Evolutionary conservation across 2,888 invertebrate species (phyloP).

Genomic region (Malthinus seriepunctatus): DNA sequence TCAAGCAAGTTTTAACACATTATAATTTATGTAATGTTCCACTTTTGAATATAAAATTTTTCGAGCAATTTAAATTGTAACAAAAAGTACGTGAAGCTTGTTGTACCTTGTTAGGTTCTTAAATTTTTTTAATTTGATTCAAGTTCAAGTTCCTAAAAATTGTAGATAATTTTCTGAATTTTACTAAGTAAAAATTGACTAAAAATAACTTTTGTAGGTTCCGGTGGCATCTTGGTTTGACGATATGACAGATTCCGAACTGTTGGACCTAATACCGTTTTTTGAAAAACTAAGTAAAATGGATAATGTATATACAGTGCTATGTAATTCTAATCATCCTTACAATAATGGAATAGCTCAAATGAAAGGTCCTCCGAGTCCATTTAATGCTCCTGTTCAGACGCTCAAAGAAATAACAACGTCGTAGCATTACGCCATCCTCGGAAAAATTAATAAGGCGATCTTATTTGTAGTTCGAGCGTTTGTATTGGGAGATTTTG

Average conservation of each 20-base stretch:
- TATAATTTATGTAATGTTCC: no score
- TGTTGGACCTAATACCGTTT: constrained; percentile 95
- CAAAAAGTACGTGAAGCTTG: no score
- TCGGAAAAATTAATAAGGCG: constrained; percentile 35
- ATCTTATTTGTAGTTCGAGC: constrained; percentile 40
- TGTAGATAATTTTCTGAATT: no score
- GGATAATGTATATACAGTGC: constrained; percentile 94
- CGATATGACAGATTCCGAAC: constrained; percentile 96
- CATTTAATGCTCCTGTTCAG: constrained; percentile 30
- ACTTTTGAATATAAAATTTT: no score
- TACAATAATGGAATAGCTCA: constrained; percentile 59
- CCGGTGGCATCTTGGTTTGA: constrained; percentile 99
- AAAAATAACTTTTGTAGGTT: constrained; percentile 64
- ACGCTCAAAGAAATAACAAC: constrained; percentile 38
- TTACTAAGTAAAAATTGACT: no score
- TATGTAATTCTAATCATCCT: constrained; percentile 90
- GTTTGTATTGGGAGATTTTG: constrained; percentile 32
- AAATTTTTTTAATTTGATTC: no score
- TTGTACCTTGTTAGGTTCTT: no score
- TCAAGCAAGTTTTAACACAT: no score
- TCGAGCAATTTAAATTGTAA: no score
- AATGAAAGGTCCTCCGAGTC: constrained; percentile 41
- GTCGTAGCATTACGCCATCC: constrained; percentile 46
- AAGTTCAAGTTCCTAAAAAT: no score
- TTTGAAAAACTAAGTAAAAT: constrained; percentile 96